Evolutionary conservation across 92 coral and sea anemone genomes (phyloP).

Genomic region (Diadumene lineata): DNA sequence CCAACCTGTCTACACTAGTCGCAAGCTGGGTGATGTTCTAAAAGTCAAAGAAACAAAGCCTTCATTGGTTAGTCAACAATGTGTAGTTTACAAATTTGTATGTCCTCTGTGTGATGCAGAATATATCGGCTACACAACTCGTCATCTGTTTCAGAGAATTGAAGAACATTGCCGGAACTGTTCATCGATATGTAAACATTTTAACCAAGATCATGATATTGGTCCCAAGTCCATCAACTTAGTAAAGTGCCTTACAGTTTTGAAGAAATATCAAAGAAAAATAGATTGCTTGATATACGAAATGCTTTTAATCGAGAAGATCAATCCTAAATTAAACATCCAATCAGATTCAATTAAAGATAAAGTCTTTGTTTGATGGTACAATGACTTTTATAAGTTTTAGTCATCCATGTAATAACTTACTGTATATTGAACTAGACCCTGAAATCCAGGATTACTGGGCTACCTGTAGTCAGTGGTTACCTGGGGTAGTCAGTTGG

Average conservation of each 20-base stretch:
- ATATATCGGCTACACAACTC: constrained; percentile 32
- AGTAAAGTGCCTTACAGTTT: constrained; percentile 23
- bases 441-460: no score
- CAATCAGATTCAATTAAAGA: constrained; percentile 11
- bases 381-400: no score
- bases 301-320: constrained; percentile 21
- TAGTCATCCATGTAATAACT: no score
- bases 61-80: constrained; percentile 20
- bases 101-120: constrained; percentile 52
- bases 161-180: constrained; percentile 51
- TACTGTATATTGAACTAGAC: no score
- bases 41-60: constrained; percentile 26
- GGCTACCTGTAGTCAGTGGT: no score
- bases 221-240: constrained; percentile 22
- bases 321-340: constrained; percentile 25
- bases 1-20: no score
- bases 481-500: no score
- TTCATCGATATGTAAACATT: constrained; percentile 11
- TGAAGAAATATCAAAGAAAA: constrained; percentile 47
- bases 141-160: constrained; percentile 49
- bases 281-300: constrained; percentile 35
- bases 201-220: constrained; percentile 32
- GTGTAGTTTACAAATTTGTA: constrained; percentile 2
- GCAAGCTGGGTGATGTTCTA: constrained; percentile 16
- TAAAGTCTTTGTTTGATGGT: background rate